Conservation (phyloP, 2,888 invertebrate species). For the Siphonodentalium dalli region DNA sequence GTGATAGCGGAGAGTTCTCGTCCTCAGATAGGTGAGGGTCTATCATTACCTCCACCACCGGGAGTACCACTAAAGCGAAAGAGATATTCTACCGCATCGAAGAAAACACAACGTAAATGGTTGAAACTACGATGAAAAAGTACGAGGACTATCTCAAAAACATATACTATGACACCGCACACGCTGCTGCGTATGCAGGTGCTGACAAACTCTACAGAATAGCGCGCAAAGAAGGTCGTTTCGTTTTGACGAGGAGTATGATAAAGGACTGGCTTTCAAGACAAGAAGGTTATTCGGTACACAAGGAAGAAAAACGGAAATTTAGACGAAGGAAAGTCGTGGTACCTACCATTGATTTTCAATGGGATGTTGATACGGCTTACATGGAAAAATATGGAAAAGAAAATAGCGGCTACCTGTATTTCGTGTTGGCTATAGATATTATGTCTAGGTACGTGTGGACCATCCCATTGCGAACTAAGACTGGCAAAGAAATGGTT, state of each 20-base stretch:
- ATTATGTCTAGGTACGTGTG: slow-evolving; percentile 20
- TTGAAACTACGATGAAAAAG: too few relatives aligned
- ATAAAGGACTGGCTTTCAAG: slow-evolving; percentile 30
- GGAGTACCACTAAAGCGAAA: too few relatives aligned
- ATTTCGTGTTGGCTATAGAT: slow-evolving; percentile 18
- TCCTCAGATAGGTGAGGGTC: too few relatives aligned
- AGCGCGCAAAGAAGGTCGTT: slow-evolving; percentile 28
- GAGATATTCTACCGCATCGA: too few relatives aligned
- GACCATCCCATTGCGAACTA: slow-evolving; percentile 12
- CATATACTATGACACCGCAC: slow-evolving; percentile 29
- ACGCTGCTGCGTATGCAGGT: slow-evolving; percentile 23
- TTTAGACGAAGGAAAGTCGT: slow-evolving; percentile 21
- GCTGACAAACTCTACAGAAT: slow-evolving; percentile 29
- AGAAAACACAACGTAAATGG: too few relatives aligned
- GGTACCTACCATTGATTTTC: slow-evolving; percentile 24
- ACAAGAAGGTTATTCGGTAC: slow-evolving; percentile 28
- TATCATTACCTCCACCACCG: too few relatives aligned
- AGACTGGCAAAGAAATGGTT: slow-evolving; percentile 20
- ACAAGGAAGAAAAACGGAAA: slow-evolving; percentile 16
- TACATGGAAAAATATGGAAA: slow-evolving; percentile 17
- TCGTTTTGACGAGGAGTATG: slow-evolving; percentile 17
- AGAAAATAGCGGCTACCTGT: slow-evolving; percentile 21
- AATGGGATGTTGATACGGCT: slow-evolving; percentile 29
- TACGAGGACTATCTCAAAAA: too few relatives aligned
- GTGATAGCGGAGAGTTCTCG: too few relatives aligned